Percentiles rank a stretch among this genome's conserved stretches.
Conservation (phyloP, 2,797 vertebrate genomes). For the Carapus acus region DNA sequence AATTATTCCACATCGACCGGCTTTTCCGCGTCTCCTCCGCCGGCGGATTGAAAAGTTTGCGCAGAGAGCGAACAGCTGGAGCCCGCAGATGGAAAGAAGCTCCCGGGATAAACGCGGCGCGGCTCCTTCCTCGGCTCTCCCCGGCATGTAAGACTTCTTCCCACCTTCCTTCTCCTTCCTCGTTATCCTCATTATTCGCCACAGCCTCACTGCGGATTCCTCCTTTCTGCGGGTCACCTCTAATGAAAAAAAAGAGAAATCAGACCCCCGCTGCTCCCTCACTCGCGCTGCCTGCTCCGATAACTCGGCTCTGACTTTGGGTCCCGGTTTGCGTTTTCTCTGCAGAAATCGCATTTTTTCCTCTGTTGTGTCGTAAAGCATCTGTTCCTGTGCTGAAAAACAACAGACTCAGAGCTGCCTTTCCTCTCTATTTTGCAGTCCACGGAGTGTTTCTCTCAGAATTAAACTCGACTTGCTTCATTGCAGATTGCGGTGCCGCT, state of each 20-base stretch:
- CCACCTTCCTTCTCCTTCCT: neutral
- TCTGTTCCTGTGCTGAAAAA: too few relatives aligned
- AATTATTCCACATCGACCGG: neutral
- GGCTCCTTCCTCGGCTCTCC: conserved; percentile 36
- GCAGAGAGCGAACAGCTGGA: conserved; percentile 42
- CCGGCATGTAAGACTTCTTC: conserved; percentile 58
- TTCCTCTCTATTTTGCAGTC: too few relatives aligned
- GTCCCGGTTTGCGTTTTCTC: neutral
- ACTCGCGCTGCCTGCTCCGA: conserved; percentile 4
- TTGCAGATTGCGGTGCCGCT: neutral
- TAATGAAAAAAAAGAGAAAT: too few relatives aligned
- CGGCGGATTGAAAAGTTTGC: conserved; percentile 62
- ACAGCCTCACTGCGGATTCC: conserved; percentile 43
- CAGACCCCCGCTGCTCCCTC: conserved; percentile 20
- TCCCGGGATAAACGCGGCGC: conserved; percentile 27
- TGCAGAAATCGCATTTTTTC: neutral
- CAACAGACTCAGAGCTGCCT: too few relatives aligned
- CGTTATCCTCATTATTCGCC: conserved; percentile 26
- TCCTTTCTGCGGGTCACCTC: conserved; percentile 45
- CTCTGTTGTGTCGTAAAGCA: too few relatives aligned
- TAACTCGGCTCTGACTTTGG: neutral
- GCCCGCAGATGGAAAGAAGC: conserved; percentile 54
- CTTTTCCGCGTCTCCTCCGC: neutral
- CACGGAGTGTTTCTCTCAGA: neutral
- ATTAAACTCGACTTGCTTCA: neutral